phyloP scores from a whole-genome alignment of 1,140 invertebrate genomes.

The Brachionus manjavacas region DNA sequence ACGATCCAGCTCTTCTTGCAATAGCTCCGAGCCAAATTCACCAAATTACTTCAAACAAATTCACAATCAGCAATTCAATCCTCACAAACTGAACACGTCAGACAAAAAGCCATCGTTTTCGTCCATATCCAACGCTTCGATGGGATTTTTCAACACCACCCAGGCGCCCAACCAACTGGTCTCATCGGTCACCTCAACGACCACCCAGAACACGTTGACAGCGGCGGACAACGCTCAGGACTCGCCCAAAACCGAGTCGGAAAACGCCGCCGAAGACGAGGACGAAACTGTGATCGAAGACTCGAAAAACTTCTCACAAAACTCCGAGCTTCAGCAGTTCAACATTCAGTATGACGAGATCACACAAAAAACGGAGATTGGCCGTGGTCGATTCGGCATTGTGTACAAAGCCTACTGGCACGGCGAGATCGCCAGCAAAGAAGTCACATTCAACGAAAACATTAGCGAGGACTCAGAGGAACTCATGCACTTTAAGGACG shows the following conservation, averaged over 20 bases:
- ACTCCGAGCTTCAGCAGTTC: constrained; percentile 19
- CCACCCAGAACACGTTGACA: background rate
- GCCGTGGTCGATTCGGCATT: constrained; percentile 42
- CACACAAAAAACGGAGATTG: constrained; percentile 14
- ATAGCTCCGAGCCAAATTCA: constrained; percentile 38
- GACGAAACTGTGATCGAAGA: background rate
- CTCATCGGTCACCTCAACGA: background rate
- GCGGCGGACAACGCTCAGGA: background rate
- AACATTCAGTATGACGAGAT: constrained; percentile 41
- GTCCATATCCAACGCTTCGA: background rate
- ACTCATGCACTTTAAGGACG: background rate
- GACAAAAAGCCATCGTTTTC: constrained; percentile 5
- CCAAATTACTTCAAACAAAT: constrained; percentile 29
- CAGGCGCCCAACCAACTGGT: background rate
- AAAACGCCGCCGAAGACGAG: background rate
- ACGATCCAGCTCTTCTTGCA: background rate
- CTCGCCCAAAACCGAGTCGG: background rate
- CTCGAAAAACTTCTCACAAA: background rate
- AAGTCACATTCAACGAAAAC: constrained; percentile 82
- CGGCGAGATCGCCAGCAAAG: constrained; percentile 95
- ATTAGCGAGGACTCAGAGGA: constrained; percentile 68
- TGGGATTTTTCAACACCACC: background rate
- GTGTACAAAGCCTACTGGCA: constrained; percentile 82
- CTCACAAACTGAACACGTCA: background rate
- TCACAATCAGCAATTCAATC: background rate